Evolutionary conservation across 92 coral and sea anemone species (phyloP).

Genomic region (Palythoa grandiflora): DNA sequence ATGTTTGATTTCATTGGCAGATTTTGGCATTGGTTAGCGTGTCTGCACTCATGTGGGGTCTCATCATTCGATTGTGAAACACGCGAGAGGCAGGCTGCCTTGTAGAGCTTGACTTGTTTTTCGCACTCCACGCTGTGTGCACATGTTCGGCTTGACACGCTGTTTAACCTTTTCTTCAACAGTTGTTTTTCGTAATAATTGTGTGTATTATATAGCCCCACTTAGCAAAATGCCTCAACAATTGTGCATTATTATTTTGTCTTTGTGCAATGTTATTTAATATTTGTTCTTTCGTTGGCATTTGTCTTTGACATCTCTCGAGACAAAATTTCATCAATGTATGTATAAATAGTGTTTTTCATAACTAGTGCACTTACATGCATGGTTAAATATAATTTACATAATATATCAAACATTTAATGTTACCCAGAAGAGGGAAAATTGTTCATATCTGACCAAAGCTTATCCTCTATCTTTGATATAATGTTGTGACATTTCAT

Average conservation of each 20-base stretch:
- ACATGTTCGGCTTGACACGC: slow-evolving; percentile 15
- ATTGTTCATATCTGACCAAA: too few relatives aligned
- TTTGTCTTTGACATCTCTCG: too few relatives aligned
- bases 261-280: too few relatives aligned
- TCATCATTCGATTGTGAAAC: not conserved
- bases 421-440: too few relatives aligned
- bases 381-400: too few relatives aligned
- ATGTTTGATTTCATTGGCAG: not conserved
- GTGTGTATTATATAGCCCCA: not conserved
- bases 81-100: not conserved
- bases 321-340: too few relatives aligned
- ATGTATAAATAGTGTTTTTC: too few relatives aligned
- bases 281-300: too few relatives aligned
- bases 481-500: too few relatives aligned
- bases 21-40: not conserved
- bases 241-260: not conserved
- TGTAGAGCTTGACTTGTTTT: not conserved
- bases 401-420: too few relatives aligned
- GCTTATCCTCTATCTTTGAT: too few relatives aligned
- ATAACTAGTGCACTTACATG: too few relatives aligned
- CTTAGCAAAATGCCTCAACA: not conserved
- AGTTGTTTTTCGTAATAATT: not conserved
- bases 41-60: not conserved
- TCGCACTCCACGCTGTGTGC: slow-evolving; percentile 36
- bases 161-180: not conserved